phyloP scores from a whole-genome alignment of 2,797 vertebrate genomes.

The Lagorchestes hirsutus region DNA sequence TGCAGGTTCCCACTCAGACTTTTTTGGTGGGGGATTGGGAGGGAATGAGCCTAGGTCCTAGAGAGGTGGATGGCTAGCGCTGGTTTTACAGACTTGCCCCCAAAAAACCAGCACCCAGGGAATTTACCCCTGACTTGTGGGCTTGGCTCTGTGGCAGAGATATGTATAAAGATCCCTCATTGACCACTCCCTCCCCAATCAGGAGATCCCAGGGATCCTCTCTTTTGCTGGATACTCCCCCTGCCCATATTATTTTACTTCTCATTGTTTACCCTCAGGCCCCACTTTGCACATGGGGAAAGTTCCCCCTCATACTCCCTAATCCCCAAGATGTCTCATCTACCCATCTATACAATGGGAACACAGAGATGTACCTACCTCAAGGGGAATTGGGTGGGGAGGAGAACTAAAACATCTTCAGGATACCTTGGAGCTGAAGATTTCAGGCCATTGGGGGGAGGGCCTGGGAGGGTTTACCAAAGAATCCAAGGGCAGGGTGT shows the following conservation, averaged over 20 bases:
- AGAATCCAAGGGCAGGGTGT: conserved; percentile 71
- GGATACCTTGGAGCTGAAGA: conserved; percentile 27
- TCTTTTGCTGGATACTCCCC: conserved; percentile 52
- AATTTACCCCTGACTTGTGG: not conserved
- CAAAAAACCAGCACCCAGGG: conserved; percentile 27
- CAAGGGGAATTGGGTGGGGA: conserved; percentile 42
- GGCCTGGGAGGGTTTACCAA: conserved; percentile 68
- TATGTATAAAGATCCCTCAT: not conserved
- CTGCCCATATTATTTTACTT: too few relatives aligned
- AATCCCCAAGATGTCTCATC: not conserved
- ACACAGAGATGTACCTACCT: conserved; percentile 73
- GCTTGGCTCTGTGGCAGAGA: not conserved
- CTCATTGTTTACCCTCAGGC: conserved; percentile 1
- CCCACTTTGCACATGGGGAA: conserved; percentile 80
- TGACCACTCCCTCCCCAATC: not conserved
- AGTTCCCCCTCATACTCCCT: conserved; percentile 42
- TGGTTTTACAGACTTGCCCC: conserved; percentile 60
- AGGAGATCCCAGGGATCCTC: conserved; percentile 19
- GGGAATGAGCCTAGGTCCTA: not conserved
- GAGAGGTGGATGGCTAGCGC: not conserved
- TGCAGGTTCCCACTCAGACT: conserved; percentile 70
- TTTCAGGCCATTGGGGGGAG: conserved; percentile 3
- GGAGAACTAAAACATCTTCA: conserved; percentile 61
- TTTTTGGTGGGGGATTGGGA: conserved; percentile 1
- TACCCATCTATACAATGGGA: not conserved